These are phyloP conservation scores for Contarinia nasturtii DNA, from an alignment of 1,140 invertebrate species.

Conservation along the genomic window DNA sequence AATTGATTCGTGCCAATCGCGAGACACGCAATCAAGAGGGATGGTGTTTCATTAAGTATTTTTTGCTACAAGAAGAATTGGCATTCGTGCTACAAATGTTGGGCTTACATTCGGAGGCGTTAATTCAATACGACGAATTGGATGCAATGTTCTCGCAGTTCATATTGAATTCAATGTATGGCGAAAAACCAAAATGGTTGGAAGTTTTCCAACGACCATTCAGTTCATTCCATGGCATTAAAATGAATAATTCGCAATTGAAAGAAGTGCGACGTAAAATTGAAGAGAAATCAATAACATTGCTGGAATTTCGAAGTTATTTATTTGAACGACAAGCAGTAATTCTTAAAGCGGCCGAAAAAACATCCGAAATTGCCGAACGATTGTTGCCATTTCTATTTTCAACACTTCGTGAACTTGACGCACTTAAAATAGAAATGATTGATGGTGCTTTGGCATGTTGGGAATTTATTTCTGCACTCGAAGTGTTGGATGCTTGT, in stretches of 20 bases:
- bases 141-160: slow-evolving; percentile 95
- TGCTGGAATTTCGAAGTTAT: slow-evolving; percentile 86
- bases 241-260: slow-evolving; percentile 44
- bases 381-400: slow-evolving; percentile 18
- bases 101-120: slow-evolving; percentile 78
- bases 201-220: slow-evolving; percentile 52
- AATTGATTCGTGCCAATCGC: slow-evolving; percentile 71
- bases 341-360: slow-evolving; percentile 14
- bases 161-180: slow-evolving; percentile 75
- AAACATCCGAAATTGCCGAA: slow-evolving; percentile 20
- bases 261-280: slow-evolving; percentile 48
- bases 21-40: slow-evolving; percentile 75
- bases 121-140: slow-evolving; percentile 93
- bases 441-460: slow-evolving; percentile 71
- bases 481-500: slow-evolving; percentile 71
- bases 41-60: slow-evolving; percentile 92
- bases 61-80: slow-evolving; percentile 84
- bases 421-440: slow-evolving; percentile 23
- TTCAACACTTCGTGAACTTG: slow-evolving; percentile 19
- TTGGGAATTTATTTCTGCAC: slow-evolving; percentile 82
- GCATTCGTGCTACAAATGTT: slow-evolving; percentile 90
- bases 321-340: slow-evolving; percentile 81
- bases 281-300: slow-evolving; percentile 43
- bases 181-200: slow-evolving; percentile 66
- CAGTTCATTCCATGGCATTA: slow-evolving; percentile 65